Evolutionary conservation across 2,888 invertebrate species (phyloP), one percentile per base, ranked within the genome.

Genomic region (Timema podura): DNA sequence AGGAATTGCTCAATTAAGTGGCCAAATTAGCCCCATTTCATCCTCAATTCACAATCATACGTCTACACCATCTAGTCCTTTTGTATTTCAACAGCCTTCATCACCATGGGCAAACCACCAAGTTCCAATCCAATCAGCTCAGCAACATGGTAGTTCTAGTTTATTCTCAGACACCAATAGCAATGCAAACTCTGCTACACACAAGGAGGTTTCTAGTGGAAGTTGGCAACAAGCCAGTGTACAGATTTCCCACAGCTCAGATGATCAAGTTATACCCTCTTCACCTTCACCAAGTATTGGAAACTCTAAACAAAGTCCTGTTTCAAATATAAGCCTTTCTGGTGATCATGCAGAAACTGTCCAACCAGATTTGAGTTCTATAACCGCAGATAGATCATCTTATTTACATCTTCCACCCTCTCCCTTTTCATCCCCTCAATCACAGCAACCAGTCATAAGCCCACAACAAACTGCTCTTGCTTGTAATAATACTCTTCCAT

Each of bases 41-140:
- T 49, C 67, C 16, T 67, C 67, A 13, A 15, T 48, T 16, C 67
- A 70, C 45, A 61, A 68, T 15, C 64, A 57, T 10, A 64, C 69
- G 44, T 65, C 68, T 46, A 49, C 65, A 57, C 64, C 71, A 51
- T 68, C 68, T 49, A 72, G 72, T 68, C 72, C 73, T 51, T 74
- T 74, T 71, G 72, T 71, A 45, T 74, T 74, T 68, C 70, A 71
- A 59, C 72, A 73, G 64, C 71, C 73, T 13, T 49, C 70, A 30
- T 69, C 72, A 48, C 72, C 69, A 5, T 73, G 72, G 72, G 45
- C 54, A 59, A 59, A 59, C 45, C 10, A 30, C 30, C 30, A 30
- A 30, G 30, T 3, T 30, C 1, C 66, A 16, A 45, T 5, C 66
- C 13, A 48, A 9, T 48, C 68, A 68, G 46, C 44, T 2, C 68